Conservation (phyloP, 2,888 invertebrate species). For the Oscheius sp. region DNA sequence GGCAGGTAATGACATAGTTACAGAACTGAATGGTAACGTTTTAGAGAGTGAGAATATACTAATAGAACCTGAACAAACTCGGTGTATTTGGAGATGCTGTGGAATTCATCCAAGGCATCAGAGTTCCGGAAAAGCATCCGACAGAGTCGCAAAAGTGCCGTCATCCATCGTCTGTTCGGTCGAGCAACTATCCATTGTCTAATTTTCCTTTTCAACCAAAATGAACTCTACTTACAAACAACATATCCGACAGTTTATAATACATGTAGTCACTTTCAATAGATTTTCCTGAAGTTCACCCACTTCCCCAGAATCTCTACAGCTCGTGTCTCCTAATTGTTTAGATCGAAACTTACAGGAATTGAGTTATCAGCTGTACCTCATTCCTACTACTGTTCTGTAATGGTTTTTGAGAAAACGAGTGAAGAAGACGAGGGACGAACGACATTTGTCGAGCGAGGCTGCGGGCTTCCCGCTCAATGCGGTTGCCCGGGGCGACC, state of each 20-base stretch:
- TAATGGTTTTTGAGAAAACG: conserved; percentile 7
- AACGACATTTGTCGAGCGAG: conserved; percentile 4
- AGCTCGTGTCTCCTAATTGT: not conserved
- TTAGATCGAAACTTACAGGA: not conserved
- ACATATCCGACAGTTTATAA: conserved; percentile 6
- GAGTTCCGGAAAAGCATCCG: conserved; percentile 25
- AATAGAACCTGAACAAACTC: conserved; percentile 17
- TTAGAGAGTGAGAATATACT: not conserved
- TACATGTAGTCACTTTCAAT: not conserved
- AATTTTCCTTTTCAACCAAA: not conserved
- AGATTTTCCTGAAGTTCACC: conserved; percentile 21
- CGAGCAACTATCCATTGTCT: conserved; percentile 21
- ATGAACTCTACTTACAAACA: not conserved
- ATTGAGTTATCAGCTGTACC: conserved; percentile 17
- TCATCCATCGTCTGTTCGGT: conserved; percentile 25
- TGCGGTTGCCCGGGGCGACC: conserved; percentile 4
- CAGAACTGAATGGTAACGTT: conserved; percentile 1
- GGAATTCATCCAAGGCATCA: conserved; percentile 10
- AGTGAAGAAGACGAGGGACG: conserved; percentile 19
- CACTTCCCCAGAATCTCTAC: conserved; percentile 26
- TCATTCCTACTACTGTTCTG: conserved; percentile 14
- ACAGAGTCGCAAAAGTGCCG: conserved; percentile 12
- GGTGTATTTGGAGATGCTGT: conserved; percentile 5
- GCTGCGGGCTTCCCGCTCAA: not conserved
- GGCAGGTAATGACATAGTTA: conserved; percentile 10